These are phyloP conservation scores for Plotosus lineatus DNA, from an alignment of 2,113 vertebrate genomes.

Conservation along the genomic window DNA sequence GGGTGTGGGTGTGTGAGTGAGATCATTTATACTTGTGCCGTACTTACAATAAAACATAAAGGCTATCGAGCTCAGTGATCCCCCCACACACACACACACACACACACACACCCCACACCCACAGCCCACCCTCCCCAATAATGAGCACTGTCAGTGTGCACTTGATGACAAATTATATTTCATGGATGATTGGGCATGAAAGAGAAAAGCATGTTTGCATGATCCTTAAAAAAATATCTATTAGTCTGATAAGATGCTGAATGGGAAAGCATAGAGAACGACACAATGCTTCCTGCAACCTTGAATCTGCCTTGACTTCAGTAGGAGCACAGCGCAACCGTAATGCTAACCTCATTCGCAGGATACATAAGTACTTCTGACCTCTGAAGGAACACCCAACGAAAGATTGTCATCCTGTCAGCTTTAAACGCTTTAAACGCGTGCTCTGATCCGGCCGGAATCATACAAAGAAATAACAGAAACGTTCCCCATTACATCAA, in stretches of 20 bases:
- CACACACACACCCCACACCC: too few relatives aligned
- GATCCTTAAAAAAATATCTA: constrained; percentile 73
- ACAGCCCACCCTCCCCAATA: constrained; percentile 53
- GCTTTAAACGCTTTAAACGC: constrained; percentile 36
- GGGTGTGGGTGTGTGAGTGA: not conserved
- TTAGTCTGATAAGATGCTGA: constrained; percentile 51
- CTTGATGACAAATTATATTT: constrained; percentile 64
- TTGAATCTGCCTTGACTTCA: constrained; percentile 49
- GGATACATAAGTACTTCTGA: constrained; percentile 47
- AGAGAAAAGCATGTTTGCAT: constrained; percentile 67
- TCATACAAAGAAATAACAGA: not conserved
- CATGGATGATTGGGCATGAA: constrained; percentile 69
- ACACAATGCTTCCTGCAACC: constrained; percentile 54
- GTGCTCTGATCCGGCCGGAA: not conserved
- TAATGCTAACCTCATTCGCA: constrained; percentile 54
- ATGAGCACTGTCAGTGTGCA: constrained; percentile 54
- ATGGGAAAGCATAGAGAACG: constrained; percentile 3
- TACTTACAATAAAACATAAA: constrained; percentile 34
- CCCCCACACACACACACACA: too few relatives aligned
- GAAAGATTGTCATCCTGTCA: constrained; percentile 22
- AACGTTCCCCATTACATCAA: not conserved
- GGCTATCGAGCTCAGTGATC: constrained; percentile 31
- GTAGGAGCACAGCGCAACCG: constrained; percentile 29
- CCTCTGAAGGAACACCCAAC: constrained; percentile 6
- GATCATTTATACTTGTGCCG: not conserved